A percentile compares a stretch with the other conserved stretches of the same genome.
These are phyloP conservation scores for Saimiri boliviensis DNA, from an alignment of 2,113 vertebrate species.

Conservation along the genomic window DNA sequence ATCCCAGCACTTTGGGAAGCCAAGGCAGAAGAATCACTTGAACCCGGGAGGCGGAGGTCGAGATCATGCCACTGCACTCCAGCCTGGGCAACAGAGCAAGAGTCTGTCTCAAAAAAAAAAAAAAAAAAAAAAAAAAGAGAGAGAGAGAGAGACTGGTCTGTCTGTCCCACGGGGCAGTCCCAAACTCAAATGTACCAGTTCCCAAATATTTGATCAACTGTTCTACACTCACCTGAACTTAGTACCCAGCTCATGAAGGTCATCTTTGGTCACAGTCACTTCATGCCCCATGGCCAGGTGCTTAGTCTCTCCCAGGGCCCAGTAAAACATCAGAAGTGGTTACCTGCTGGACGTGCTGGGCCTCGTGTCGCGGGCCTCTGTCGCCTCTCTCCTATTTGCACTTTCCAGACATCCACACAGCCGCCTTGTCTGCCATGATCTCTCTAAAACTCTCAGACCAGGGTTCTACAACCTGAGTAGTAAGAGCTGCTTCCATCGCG, in stretches of 20 bases:
- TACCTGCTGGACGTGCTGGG: background rate
- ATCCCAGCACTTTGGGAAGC: too few species aligned
- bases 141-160: too few species aligned
- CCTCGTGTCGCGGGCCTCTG: background rate
- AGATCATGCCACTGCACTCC: too few species aligned
- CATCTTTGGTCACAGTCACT: background rate
- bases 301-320: background rate
- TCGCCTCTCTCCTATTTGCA: background rate
- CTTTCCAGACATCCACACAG: background rate
- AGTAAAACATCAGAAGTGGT: background rate
- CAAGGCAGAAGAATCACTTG: too few species aligned
- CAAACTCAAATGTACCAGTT: background rate
- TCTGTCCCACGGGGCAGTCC: background rate
- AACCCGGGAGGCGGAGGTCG: too few species aligned
- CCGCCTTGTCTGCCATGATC: background rate
- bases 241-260: background rate
- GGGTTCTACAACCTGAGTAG: too few species aligned
- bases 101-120: too few species aligned
- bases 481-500: background rate
- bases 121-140: too few species aligned
- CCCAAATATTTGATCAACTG: background rate
- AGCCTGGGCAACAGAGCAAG: too few species aligned
- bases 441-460: background rate
- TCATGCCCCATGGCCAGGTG: background rate
- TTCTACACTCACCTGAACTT: background rate